Conservation (phyloP, 2,888 invertebrate genomes). For the Alloplasta piceator region DNA sequence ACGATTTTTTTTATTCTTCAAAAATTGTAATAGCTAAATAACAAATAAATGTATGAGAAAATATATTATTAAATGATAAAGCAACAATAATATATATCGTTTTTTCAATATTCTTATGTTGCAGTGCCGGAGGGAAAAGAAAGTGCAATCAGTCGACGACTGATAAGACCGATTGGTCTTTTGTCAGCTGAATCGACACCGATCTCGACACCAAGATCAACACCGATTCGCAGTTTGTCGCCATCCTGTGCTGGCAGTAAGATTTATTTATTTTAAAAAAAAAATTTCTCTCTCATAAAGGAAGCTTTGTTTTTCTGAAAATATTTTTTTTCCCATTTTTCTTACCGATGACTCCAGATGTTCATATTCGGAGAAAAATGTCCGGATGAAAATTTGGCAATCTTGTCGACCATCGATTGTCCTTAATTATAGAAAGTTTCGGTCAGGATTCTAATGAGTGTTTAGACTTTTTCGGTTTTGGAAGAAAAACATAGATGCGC, state of each 20-base stretch:
- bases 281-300: no score
- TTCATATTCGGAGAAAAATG: no score
- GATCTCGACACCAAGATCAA: conserved; percentile 89
- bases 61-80: no score
- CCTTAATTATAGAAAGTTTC: no score
- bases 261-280: conserved; percentile 34
- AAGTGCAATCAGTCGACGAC: conserved; percentile 87
- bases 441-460: no score
- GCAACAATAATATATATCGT: background rate
- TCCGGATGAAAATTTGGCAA: no score
- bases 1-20: background rate
- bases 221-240: conserved; percentile 89
- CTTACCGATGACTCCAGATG: conserved; percentile 46
- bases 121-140: conserved; percentile 93
- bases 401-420: no score
- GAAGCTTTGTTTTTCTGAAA: conserved; percentile 3
- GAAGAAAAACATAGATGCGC: no score
- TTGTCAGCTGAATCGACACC: conserved; percentile 87
- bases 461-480: no score
- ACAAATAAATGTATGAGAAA: background rate
- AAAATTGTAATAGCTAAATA: no score
- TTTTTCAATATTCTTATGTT: conserved; percentile 63
- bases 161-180: conserved; percentile 88
- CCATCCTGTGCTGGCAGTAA: conserved; percentile 83
- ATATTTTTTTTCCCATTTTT: conserved; percentile 83